Evolutionary conservation across 2,113 vertebrate species (phyloP), one percentile per base, ranked within the genome.

Genomic region (Channa argus): DNA sequence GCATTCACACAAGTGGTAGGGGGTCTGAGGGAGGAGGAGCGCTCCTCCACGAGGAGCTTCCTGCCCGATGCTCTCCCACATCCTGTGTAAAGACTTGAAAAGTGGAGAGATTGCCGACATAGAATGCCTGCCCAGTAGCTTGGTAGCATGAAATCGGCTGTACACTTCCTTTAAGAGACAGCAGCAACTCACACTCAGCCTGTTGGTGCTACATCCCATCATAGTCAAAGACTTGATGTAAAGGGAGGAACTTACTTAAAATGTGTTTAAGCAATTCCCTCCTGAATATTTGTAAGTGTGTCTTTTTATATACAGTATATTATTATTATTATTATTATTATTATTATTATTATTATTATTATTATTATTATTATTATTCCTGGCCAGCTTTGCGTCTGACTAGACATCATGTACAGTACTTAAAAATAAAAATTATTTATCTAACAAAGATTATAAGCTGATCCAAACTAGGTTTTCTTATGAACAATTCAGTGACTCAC

Each of bases 11-110:
- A 63, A 84, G 73, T 82, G 87, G 84, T 64, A 56, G 89, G 88
- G 84, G 88, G 85, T 80, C 86, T 59, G 74, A 73, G 74, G 84
- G 79, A 82, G 80, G 86, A 84, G 86, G 77, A 68, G 56, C 63
- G 79, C 71, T 70, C 78, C 74, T 82, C 80, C 71, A 64, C 2
- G 36, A 63, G 55, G 80, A 68, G 72, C 86, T 87, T 90, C 87
- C 89, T 74, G 80, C 84, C 80, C 66, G 63, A 88, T 74, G 79
- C 87, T 82, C 84, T 91, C 89, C 71, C 65, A 83, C 80, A 85
- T 93, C 92, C 93, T 93, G 92, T 93, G 88, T 90, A 92, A 91
- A 93, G 86, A 94, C 92, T 94, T 94, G 92, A 94, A 94, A 86
- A 77, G 80, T 80, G 85, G 88, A 92, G 83, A 86, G 85, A 88